phyloP scores from a whole-genome alignment of 2,113 vertebrate species.

The Gobiocypris rarus region DNA sequence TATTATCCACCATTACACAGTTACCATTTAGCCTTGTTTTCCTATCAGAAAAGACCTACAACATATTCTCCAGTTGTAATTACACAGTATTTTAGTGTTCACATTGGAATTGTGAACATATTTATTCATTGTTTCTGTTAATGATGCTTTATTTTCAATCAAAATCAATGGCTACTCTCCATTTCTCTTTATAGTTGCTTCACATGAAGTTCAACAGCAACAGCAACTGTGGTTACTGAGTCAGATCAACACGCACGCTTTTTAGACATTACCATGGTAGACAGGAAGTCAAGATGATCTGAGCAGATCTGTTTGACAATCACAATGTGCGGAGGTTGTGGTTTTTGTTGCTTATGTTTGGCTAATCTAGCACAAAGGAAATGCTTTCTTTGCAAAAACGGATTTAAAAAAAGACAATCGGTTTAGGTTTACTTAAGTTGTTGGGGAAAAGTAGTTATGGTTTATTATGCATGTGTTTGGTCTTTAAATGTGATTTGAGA shows the following conservation, averaged over 20 bases:
- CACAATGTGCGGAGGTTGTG: background rate
- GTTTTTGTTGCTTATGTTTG: background rate
- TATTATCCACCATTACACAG: background rate
- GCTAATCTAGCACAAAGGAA: background rate
- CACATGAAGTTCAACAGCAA: background rate
- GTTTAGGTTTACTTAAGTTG: background rate
- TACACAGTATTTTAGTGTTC: background rate
- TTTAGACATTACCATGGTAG: background rate
- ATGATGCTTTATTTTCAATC: background rate
- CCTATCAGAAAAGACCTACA: background rate
- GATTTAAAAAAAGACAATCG: background rate
- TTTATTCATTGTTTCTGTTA: background rate
- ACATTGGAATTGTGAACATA: background rate
- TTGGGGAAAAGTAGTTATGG: background rate
- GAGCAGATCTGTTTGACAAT: background rate
- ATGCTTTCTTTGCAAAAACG: background rate
- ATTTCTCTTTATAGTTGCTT: background rate
- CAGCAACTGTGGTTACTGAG: background rate
- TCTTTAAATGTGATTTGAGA: background rate
- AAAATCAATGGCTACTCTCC: background rate
- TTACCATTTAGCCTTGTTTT: background rate
- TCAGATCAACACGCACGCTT: background rate
- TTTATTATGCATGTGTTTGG: background rate
- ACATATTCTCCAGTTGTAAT: background rate
- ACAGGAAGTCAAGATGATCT: background rate